These are phyloP conservation scores for Neodiprion fabricii DNA, from an alignment of 1,140 invertebrate species.

Conservation along the genomic window DNA sequence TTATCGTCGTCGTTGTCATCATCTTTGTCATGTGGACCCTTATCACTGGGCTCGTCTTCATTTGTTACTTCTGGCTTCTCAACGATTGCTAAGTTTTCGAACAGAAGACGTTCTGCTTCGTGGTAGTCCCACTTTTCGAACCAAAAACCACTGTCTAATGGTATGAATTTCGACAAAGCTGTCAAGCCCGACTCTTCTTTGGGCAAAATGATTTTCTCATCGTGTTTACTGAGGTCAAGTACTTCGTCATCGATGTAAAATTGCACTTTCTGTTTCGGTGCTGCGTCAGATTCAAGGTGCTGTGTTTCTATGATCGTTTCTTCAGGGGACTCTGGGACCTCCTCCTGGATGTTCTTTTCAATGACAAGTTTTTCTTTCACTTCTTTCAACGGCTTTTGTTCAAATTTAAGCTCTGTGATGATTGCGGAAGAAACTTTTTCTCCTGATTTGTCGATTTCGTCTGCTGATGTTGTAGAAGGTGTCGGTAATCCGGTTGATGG, in stretches of 20 bases:
- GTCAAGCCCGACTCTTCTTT: slow-evolving; percentile 29
- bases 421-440: background rate
- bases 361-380: background rate
- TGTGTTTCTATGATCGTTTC: background rate
- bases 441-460: background rate
- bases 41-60: slow-evolving; percentile 47
- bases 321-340: background rate
- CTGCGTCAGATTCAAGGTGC: slow-evolving; percentile 6
- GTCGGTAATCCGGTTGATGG: background rate
- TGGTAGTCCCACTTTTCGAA: slow-evolving; percentile 66
- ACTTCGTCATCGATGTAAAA: slow-evolving; percentile 54
- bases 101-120: slow-evolving; percentile 66
- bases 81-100: slow-evolving; percentile 57
- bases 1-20: slow-evolving; percentile 68
- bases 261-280: slow-evolving; percentile 42
- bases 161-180: slow-evolving; percentile 34
- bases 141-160: slow-evolving; percentile 67
- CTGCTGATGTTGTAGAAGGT: background rate
- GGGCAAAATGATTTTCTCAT: slow-evolving; percentile 20
- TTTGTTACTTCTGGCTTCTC: slow-evolving; percentile 51
- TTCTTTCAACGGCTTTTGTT: background rate
- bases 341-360: background rate
- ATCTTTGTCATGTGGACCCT: slow-evolving; percentile 50
- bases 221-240: slow-evolving; percentile 38
- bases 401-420: background rate